phyloP scores from a whole-genome alignment of 1,140 invertebrate species.

The Hypothenemus hampei region DNA sequence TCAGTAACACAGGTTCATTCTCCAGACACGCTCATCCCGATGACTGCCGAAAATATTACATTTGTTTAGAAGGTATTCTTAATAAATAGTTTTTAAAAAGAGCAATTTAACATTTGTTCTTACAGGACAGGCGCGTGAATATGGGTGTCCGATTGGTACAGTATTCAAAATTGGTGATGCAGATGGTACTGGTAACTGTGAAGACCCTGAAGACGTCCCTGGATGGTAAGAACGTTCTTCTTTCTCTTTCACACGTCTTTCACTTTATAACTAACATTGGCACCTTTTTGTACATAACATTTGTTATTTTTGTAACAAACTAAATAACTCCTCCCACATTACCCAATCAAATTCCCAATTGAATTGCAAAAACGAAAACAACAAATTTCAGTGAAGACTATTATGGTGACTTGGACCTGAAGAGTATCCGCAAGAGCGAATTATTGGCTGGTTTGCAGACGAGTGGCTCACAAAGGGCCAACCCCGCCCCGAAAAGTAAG shows the following conservation, averaged over 20 bases:
- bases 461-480: slow-evolving; percentile 51
- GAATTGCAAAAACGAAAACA: no score
- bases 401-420: slow-evolving; percentile 90
- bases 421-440: slow-evolving; percentile 88
- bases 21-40: slow-evolving; percentile 91
- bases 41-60: slow-evolving; percentile 93
- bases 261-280: background rate
- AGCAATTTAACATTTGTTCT: slow-evolving; percentile 52
- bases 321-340: background rate
- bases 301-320: background rate
- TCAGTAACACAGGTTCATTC: slow-evolving; percentile 80
- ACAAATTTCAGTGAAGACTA: slow-evolving; percentile 81
- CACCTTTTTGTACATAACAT: background rate
- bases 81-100: background rate
- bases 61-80: slow-evolving; percentile 73
- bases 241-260: background rate
- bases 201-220: slow-evolving; percentile 88
- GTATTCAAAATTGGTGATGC: slow-evolving; percentile 91
- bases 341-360: slow-evolving; percentile 4
- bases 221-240: slow-evolving; percentile 71
- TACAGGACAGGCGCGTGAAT: slow-evolving; percentile 80
- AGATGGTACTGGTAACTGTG: slow-evolving; percentile 85
- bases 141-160: slow-evolving; percentile 91
- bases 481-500: slow-evolving; percentile 27
- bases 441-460: slow-evolving; percentile 71